A percentile compares a stretch with the other conserved stretches of the same genome.
These are phyloP conservation scores for Peromyscus nudipes DNA, from an alignment of 2,797 vertebrate species.

Conservation along the genomic window DNA sequence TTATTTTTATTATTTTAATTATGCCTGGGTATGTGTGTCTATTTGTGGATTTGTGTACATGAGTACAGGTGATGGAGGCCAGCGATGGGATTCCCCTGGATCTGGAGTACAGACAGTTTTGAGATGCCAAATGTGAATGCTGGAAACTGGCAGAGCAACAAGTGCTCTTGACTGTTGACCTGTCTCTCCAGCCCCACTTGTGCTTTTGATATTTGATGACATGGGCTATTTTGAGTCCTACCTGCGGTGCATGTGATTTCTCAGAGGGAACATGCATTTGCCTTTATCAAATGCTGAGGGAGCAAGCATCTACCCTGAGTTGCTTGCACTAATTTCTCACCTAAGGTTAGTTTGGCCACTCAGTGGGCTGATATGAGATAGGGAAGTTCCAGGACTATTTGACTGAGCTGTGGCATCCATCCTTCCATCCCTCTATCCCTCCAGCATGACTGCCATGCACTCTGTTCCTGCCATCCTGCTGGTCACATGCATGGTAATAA, in stretches of 20 bases:
- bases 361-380: not conserved
- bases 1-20: conserved; percentile 7
- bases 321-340: not conserved
- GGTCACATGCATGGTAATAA: not conserved
- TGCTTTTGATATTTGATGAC: not conserved
- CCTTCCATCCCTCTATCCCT: not conserved
- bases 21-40: not conserved
- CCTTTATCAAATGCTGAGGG: not conserved
- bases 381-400: not conserved
- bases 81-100: not conserved
- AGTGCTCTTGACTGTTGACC: too few species aligned
- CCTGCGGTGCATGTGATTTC: not conserved
- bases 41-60: not conserved
- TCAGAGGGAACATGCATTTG: not conserved
- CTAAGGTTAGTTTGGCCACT: not conserved
- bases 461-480: not conserved
- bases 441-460: not conserved
- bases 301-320: not conserved
- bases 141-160: not conserved
- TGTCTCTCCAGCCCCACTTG: not conserved
- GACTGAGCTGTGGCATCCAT: not conserved
- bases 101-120: not conserved
- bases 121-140: not conserved
- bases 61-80: not conserved
- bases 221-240: not conserved